These are phyloP conservation scores for Aspidiotus destructor DNA, from an alignment of 2,888 invertebrate species.

Conservation along the genomic window DNA sequence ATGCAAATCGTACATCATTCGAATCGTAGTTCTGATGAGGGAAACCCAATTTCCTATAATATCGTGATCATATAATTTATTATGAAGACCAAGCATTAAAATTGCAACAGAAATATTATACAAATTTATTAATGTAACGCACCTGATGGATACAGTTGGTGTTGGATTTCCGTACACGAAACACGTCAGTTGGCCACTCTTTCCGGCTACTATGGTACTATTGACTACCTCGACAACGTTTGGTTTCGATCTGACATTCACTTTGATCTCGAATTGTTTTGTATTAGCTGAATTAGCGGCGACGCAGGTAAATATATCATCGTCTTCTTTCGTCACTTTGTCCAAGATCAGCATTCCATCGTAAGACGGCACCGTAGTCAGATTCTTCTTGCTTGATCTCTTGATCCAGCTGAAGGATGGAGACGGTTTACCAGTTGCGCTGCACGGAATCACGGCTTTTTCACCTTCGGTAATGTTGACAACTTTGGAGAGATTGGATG, in stretches of 20 bases:
- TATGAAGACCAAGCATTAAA: too few relatives aligned
- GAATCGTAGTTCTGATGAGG: neutral
- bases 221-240: slow-evolving; percentile 69
- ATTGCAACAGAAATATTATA: too few relatives aligned
- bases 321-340: slow-evolving; percentile 57
- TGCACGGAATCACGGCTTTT: slow-evolving; percentile 62
- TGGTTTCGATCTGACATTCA: slow-evolving; percentile 66
- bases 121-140: neutral
- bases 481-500: slow-evolving; percentile 46
- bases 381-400: slow-evolving; percentile 58
- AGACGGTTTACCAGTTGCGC: slow-evolving; percentile 72
- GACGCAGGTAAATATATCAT: slow-evolving; percentile 68
- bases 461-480: slow-evolving; percentile 72
- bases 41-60: neutral
- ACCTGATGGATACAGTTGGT: slow-evolving; percentile 50
- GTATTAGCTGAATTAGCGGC: slow-evolving; percentile 70
- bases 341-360: slow-evolving; percentile 52
- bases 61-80: too few relatives aligned
- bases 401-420: slow-evolving; percentile 79
- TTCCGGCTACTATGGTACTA: slow-evolving; percentile 54
- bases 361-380: slow-evolving; percentile 42
- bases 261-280: slow-evolving; percentile 56
- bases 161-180: slow-evolving; percentile 71
- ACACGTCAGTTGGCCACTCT: slow-evolving; percentile 60
- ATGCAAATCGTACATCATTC: neutral